phyloP scores from a whole-genome alignment of 2,797 vertebrate genomes.

The Benthosema pterotum region DNA sequence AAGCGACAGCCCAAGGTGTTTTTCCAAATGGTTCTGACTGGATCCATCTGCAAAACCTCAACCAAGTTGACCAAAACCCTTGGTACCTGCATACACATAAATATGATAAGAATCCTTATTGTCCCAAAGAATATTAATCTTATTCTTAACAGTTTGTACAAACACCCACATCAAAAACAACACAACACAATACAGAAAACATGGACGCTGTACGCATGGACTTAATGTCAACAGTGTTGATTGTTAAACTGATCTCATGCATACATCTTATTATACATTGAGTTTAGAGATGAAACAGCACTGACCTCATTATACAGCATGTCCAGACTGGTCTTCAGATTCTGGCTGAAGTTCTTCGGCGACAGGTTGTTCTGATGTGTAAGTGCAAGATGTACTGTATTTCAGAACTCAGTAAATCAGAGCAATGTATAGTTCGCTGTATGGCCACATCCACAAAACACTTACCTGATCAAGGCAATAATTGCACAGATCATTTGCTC shows the following conservation, averaged over 20 bases:
- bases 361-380: conserved; percentile 79
- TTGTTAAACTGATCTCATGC: too few species aligned
- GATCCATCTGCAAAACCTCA: conserved; percentile 81
- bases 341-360: conserved; percentile 78
- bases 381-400: conserved; percentile 1
- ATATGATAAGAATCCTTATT: too few species aligned
- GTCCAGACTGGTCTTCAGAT: conserved; percentile 84
- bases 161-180: too few species aligned
- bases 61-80: conserved; percentile 87
- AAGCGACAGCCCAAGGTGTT: conserved; percentile 74
- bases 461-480: conserved; percentile 87
- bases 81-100: conserved; percentile 80
- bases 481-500: conserved; percentile 86
- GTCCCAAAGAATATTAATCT: too few species aligned
- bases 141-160: too few species aligned
- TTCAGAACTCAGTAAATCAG: not conserved
- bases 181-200: too few species aligned
- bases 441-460: not conserved
- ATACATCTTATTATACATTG: too few species aligned
- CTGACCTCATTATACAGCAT: conserved; percentile 85
- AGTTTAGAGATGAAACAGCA: not conserved
- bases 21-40: conserved; percentile 71
- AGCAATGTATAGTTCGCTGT: not conserved
- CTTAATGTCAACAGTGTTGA: too few species aligned
- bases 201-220: too few species aligned